Conservation (phyloP, 2,888 invertebrate species). For the Mesoligia furuncula region DNA sequence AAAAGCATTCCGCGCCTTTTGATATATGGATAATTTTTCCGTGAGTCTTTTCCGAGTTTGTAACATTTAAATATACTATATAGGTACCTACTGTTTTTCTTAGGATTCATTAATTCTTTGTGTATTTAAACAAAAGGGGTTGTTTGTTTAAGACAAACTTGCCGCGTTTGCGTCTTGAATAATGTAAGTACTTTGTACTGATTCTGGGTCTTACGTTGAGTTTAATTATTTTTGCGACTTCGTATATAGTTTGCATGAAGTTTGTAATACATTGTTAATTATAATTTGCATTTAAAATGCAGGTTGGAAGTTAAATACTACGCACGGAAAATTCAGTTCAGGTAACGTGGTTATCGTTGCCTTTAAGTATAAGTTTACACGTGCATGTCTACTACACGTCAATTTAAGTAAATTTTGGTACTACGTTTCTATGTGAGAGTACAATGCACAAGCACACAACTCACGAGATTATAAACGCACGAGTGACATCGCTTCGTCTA, state of each 20-base stretch:
- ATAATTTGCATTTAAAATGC: conserved; percentile 9
- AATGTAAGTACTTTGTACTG: conserved; percentile 11
- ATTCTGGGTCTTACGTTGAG: background rate
- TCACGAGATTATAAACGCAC: conserved; percentile 1
- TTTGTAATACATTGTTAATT: background rate
- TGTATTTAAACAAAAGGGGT: conserved; percentile 14
- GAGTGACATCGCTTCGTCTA: background rate
- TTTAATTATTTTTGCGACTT: conserved; percentile 20
- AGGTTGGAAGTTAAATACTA: background rate
- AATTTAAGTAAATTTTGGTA: background rate
- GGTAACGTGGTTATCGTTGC: background rate
- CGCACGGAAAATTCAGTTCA: background rate
- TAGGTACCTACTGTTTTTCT: background rate
- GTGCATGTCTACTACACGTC: background rate
- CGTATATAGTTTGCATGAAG: background rate
- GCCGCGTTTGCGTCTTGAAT: background rate
- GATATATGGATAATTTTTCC: conserved; percentile 68
- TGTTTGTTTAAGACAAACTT: conserved; percentile 7
- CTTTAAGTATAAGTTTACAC: background rate
- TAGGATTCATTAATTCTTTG: conserved; percentile 24
- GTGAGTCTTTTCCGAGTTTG: conserved; percentile 45
- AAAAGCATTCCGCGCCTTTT: conserved; percentile 69
- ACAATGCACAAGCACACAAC: background rate
- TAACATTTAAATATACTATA: conserved; percentile 26
- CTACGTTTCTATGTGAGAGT: background rate